Evolutionary conservation across 2,113 vertebrate species (phyloP).

Genomic region (Vulpes ferrilata): DNA sequence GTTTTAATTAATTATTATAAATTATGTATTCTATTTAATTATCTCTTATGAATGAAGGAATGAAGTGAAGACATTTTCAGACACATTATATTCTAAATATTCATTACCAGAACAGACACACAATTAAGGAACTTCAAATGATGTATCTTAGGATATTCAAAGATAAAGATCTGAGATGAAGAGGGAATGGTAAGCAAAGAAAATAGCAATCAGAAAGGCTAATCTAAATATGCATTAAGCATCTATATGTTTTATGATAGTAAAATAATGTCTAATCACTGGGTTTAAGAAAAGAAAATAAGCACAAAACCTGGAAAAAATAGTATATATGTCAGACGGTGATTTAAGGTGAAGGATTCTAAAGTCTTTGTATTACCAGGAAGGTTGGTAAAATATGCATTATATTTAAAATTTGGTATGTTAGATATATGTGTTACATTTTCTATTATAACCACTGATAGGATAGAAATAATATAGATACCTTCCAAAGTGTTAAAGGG

Average conservation of each 20-base stretch:
- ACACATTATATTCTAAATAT: neutral
- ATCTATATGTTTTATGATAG: neutral
- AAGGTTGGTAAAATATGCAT: neutral
- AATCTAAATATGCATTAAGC: neutral
- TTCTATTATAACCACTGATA: neutral
- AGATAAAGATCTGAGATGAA: neutral
- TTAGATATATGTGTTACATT: neutral
- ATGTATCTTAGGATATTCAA: neutral
- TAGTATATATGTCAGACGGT: neutral
- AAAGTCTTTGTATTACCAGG: neutral
- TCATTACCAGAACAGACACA: neutral
- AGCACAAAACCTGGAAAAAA: neutral
- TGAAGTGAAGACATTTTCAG: slow-evolving; percentile 22
- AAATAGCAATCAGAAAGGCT: neutral
- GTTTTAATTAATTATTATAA: neutral
- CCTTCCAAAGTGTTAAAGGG: neutral
- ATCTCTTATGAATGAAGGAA: neutral
- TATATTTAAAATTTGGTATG: neutral
- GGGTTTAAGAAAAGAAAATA: neutral
- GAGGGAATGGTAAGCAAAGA: neutral
- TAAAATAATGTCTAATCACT: neutral
- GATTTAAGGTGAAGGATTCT: neutral
- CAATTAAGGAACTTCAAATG: neutral
- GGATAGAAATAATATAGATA: neutral
- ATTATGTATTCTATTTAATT: neutral